Evolutionary conservation across 2,888 invertebrate genomes (phyloP).

Genomic region (Nymphalis c-album): DNA sequence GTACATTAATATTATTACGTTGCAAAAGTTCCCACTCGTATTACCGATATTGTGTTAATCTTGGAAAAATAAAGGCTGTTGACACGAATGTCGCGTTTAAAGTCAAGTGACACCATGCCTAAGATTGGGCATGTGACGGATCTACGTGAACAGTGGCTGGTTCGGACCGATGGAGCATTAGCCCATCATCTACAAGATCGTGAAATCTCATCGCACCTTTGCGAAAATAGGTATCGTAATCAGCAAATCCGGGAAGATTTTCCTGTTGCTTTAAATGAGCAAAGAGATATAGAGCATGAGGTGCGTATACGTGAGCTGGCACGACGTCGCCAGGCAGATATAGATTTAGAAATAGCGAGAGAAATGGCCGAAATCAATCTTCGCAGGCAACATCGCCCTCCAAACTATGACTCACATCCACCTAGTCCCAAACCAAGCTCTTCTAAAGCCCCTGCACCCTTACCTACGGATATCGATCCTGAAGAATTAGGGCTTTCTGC

Average conservation of each 20-base stretch:
- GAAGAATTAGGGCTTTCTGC: conserved; percentile 70
- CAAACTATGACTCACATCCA: conserved; percentile 53
- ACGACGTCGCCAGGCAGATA: conserved; percentile 70
- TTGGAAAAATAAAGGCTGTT: conserved; percentile 5
- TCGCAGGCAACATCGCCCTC: conserved; percentile 63
- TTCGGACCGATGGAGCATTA: conserved; percentile 73
- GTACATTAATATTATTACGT: conserved; percentile 33
- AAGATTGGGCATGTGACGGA: conserved; percentile 76
- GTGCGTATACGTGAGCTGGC: conserved; percentile 61
- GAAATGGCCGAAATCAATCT: conserved; percentile 76
- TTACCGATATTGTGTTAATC: conserved; percentile 2
- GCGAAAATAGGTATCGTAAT: conserved; percentile 74
- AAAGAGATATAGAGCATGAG: conserved; percentile 70
- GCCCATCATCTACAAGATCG: conserved; percentile 76
- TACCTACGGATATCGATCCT: conserved; percentile 49
- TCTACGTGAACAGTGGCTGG: conserved; percentile 75
- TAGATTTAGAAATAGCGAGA: conserved; percentile 73
- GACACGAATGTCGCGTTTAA: conserved; percentile 63
- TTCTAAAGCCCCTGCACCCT: conserved; percentile 51
- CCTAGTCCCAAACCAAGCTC: conserved; percentile 60
- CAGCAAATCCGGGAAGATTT: conserved; percentile 78
- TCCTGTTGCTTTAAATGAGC: conserved; percentile 72
- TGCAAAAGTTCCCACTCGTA: conserved; percentile 9
- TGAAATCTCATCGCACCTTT: conserved; percentile 74
- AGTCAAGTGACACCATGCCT: conserved; percentile 74